phyloP scores from a whole-genome alignment of 35 echinoderm and acorn worm genomes.

The Anneissia japonica region DNA sequence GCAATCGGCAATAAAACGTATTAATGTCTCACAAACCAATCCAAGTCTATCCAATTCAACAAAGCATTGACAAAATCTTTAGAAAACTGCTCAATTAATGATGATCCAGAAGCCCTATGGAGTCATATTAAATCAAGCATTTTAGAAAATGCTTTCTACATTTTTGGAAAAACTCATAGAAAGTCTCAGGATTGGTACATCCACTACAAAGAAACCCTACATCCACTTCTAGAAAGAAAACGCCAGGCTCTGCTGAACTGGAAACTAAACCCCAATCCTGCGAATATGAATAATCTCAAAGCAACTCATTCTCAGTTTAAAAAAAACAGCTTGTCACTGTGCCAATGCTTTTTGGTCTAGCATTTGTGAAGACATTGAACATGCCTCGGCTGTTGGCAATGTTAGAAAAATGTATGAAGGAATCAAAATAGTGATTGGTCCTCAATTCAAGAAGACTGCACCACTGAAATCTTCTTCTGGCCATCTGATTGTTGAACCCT shows the following conservation, averaged over 20 bases:
- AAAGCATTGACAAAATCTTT: slow-evolving; percentile 3
- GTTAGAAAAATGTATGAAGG: background rate
- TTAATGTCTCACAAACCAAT: background rate
- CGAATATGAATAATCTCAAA: background rate
- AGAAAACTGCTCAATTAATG: background rate
- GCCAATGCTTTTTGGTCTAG: too few relatives aligned
- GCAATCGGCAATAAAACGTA: too few relatives aligned
- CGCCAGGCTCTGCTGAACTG: slow-evolving; percentile 1
- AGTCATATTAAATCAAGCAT: too few relatives aligned
- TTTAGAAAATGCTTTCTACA: too few relatives aligned
- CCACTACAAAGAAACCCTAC: too few relatives aligned
- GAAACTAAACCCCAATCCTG: background rate
- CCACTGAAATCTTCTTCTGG: background rate
- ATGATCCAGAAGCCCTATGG: background rate
- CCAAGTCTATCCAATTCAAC: background rate
- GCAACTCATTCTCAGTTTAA: too few relatives aligned
- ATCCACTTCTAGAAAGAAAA: background rate
- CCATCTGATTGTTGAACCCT: too few relatives aligned
- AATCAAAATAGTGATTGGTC: background rate
- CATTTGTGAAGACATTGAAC: background rate
- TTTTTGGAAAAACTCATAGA: too few relatives aligned
- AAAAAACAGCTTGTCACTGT: background rate
- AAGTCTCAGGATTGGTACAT: too few relatives aligned
- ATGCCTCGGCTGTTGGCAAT: background rate
- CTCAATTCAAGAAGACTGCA: background rate